phyloP scores from a whole-genome alignment of 1,140 invertebrate species.

The Patella vulgata region DNA sequence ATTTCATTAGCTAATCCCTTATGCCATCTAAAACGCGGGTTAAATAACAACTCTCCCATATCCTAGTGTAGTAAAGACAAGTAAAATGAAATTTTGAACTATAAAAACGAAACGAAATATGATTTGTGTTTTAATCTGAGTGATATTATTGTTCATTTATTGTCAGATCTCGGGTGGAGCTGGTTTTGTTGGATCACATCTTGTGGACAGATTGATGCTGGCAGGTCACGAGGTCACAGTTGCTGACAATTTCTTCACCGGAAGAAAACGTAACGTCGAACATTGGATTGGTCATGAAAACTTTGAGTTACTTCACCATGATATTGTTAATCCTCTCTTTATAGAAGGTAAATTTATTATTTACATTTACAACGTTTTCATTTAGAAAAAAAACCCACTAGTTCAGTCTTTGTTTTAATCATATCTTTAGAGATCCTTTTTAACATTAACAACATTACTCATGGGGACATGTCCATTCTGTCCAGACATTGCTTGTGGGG shows the following conservation, averaged over 20 bases:
- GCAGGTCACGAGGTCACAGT: slow-evolving; percentile 98
- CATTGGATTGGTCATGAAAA: slow-evolving; percentile 99
- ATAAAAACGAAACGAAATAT: too few relatives aligned
- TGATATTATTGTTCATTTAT: slow-evolving; percentile 10
- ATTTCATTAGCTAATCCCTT: neutral
- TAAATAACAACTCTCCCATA: slow-evolving; percentile 2
- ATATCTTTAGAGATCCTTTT: too few relatives aligned
- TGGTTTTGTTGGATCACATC: slow-evolving; percentile 98
- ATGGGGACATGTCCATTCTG: too few relatives aligned
- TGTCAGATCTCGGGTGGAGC: slow-evolving; percentile 92
- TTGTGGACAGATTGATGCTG: slow-evolving; percentile 94
- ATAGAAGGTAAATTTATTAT: slow-evolving; percentile 84
- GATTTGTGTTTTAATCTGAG: too few relatives aligned
- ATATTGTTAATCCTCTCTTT: slow-evolving; percentile 97
- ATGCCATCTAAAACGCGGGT: neutral
- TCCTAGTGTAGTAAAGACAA: neutral
- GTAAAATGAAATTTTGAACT: neutral
- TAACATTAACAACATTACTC: too few relatives aligned
- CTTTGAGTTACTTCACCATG: slow-evolving; percentile 98
- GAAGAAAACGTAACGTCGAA: slow-evolving; percentile 95
- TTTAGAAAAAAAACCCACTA: neutral
- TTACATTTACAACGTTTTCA: too few relatives aligned
- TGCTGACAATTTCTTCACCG: slow-evolving; percentile 98
- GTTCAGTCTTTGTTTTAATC: neutral
- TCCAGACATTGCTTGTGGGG: too few relatives aligned